Evolutionary conservation across 1,140 invertebrate species (phyloP).

Genomic region (Orussus abietinus): DNA sequence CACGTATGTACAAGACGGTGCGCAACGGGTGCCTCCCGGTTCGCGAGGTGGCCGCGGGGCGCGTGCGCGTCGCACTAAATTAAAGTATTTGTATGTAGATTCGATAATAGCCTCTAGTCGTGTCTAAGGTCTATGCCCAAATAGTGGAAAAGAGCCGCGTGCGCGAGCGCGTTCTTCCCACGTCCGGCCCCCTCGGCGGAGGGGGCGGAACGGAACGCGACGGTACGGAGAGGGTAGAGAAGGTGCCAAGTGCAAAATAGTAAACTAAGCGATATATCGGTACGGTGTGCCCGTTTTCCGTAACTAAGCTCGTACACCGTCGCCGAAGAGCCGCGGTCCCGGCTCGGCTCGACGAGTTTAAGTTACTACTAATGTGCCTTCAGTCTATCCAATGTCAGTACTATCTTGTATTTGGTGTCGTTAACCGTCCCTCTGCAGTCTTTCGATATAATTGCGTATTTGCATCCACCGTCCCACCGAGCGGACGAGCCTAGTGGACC

Average conservation of each 20-base stretch:
- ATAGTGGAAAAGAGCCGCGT: constrained; percentile 35
- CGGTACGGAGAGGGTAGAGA: too few relatives aligned
- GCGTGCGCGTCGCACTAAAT: not conserved
- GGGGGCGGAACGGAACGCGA: constrained; percentile 24
- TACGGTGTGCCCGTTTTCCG: constrained; percentile 36
- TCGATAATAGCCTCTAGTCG: constrained; percentile 49
- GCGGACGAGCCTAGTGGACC: too few relatives aligned
- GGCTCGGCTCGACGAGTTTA: constrained; percentile 47
- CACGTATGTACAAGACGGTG: not conserved
- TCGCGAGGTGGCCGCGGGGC: too few relatives aligned
- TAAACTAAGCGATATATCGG: constrained; percentile 46
- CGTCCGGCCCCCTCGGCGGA: not conserved
- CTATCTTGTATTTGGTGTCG: constrained; percentile 57
- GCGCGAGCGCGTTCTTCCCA: not conserved
- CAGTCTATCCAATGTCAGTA: constrained; percentile 57
- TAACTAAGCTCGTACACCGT: constrained; percentile 43
- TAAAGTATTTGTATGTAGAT: too few relatives aligned
- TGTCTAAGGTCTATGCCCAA: constrained; percentile 48
- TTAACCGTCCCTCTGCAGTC: constrained; percentile 52
- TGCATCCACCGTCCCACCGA: too few relatives aligned
- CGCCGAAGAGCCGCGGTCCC: constrained; percentile 24
- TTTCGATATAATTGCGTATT: too few relatives aligned
- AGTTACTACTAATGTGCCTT: constrained; percentile 55
- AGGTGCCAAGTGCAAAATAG: constrained; percentile 46
- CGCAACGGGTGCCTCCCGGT: too few relatives aligned